phyloP scores from a whole-genome alignment of 1,140 invertebrate genomes.

The Macrocentrus cingulum region DNA sequence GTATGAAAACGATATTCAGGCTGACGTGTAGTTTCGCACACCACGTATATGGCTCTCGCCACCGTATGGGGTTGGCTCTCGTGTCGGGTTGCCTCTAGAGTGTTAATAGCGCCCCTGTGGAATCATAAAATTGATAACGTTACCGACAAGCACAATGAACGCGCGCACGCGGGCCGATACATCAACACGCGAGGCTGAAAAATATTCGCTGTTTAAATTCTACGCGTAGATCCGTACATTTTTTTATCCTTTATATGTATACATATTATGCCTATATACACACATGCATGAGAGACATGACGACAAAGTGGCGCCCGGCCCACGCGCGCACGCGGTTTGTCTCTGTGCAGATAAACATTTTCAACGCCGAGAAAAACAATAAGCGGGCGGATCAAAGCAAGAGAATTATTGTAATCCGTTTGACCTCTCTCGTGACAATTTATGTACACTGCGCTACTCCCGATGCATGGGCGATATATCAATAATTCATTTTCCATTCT shows the following conservation, averaged over 20 bases:
- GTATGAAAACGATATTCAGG: slow-evolving; percentile 5
- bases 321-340: neutral
- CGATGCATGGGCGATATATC: slow-evolving; percentile 5
- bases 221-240: too few species aligned
- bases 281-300: neutral
- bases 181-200: slow-evolving; percentile 18
- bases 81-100: slow-evolving; percentile 3
- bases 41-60: neutral
- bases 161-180: neutral
- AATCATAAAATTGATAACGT: slow-evolving; percentile 24
- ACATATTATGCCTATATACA: neutral
- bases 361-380: neutral
- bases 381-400: neutral
- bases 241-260: too few species aligned
- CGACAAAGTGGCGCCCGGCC: neutral
- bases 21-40: neutral
- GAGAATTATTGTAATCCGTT: slow-evolving; percentile 13
- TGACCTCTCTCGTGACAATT: slow-evolving; percentile 22
- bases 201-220: too few species aligned
- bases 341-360: neutral
- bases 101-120: neutral
- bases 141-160: slow-evolving; percentile 6
- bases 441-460: neutral
- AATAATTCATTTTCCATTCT: slow-evolving; percentile 24
- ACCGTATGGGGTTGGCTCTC: neutral